phyloP scores from a whole-genome alignment of 2,888 invertebrate species.

The Strigamia crassipes region DNA sequence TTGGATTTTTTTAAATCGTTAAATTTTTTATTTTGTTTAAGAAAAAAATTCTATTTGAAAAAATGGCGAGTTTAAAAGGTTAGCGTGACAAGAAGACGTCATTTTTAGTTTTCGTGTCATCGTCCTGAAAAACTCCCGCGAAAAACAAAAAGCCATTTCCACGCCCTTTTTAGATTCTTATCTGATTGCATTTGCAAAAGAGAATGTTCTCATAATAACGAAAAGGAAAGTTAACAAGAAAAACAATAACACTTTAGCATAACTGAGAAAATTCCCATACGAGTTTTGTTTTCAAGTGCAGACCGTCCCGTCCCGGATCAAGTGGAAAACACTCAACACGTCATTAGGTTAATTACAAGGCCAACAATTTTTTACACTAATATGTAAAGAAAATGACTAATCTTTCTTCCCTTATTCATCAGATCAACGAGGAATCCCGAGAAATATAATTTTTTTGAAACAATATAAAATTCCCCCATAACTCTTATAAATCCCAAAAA shows the following conservation, averaged over 20 bases:
- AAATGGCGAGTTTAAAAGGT: not conserved
- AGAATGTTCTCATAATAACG: constrained; percentile 33
- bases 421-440: no score
- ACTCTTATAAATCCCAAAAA: not conserved
- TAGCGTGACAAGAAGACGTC: constrained; percentile 18
- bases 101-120: constrained; percentile 24
- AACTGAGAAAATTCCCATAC: constrained; percentile 38
- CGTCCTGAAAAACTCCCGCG: not conserved
- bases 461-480: not conserved
- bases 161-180: constrained; percentile 25
- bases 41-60: not conserved
- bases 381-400: not conserved
- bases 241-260: constrained; percentile 33
- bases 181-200: constrained; percentile 2
- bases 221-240: not conserved
- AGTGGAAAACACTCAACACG: constrained; percentile 24
- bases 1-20: not conserved
- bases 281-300: constrained; percentile 31
- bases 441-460: no score
- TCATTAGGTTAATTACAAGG: constrained; percentile 25
- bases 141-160: constrained; percentile 30
- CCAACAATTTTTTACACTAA: constrained; percentile 1
- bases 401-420: no score
- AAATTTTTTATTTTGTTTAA: not conserved
- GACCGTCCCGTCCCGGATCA: constrained; percentile 38